A percentile compares a stretch with the other conserved stretches of the same genome.
Conservation (phyloP, 2,113 vertebrate genomes). For the Halichoeres trimaculatus region DNA sequence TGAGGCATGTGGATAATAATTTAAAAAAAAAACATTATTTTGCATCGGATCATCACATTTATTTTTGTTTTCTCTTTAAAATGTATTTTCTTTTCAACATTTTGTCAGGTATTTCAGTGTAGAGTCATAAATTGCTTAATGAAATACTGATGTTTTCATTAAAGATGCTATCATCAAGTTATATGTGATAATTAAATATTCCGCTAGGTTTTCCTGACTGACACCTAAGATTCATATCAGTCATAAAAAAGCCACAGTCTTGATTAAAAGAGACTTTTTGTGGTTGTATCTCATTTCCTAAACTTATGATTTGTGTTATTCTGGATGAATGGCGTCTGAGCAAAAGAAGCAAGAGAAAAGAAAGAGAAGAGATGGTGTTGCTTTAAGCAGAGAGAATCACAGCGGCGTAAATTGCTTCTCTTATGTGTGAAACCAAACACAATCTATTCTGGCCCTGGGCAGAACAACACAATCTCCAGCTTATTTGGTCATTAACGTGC, state of each 20-base stretch:
- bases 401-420: conserved; percentile 56
- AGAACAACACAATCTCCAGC: conserved; percentile 71
- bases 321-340: conserved; percentile 3
- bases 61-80: too few relatives aligned
- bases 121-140: too few relatives aligned
- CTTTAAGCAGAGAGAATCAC: conserved; percentile 50
- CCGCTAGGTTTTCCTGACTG: neutral
- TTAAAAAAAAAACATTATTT: neutral
- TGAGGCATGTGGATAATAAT: neutral
- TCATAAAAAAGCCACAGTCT: neutral
- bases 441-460: conserved; percentile 69
- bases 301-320: neutral
- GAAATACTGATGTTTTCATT: too few relatives aligned
- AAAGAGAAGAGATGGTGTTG: conserved; percentile 3
- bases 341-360: neutral
- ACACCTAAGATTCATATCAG: neutral
- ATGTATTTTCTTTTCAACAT: too few relatives aligned
- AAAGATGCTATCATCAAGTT: too few relatives aligned
- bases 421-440: conserved; percentile 42
- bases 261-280: neutral
- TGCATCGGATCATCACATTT: neutral
- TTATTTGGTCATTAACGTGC: conserved; percentile 71
- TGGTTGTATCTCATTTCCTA: neutral
- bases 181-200: too few relatives aligned
- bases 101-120: too few relatives aligned